These are phyloP conservation scores for Parnassius orleans DNA, from an alignment of 2,888 invertebrate species.

Conservation along the genomic window DNA sequence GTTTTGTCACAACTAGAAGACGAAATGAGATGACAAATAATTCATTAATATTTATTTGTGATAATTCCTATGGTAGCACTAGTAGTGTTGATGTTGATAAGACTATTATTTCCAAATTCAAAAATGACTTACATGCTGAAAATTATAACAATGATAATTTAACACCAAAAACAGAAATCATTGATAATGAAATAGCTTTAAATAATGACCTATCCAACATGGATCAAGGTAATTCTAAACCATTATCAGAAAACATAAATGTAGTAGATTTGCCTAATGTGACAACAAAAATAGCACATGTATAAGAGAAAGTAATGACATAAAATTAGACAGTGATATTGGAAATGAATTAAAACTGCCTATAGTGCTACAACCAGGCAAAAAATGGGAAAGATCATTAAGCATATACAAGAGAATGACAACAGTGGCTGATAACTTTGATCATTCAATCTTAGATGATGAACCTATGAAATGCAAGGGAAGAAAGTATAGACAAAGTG, in stretches of 20 bases:
- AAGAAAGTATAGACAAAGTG: slow-evolving; percentile 78
- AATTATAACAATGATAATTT: slow-evolving; percentile 4
- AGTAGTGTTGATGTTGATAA: slow-evolving; percentile 52
- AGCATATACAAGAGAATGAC: slow-evolving; percentile 79
- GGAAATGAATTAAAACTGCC: slow-evolving; percentile 44
- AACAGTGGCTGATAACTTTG: slow-evolving; percentile 59
- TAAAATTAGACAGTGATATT: slow-evolving; percentile 34
- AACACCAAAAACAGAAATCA: background rate
- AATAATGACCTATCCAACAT: background rate
- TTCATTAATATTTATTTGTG: slow-evolving; percentile 49
- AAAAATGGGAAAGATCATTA: slow-evolving; percentile 85
- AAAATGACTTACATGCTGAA: slow-evolving; percentile 25
- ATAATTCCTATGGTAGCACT: slow-evolving; percentile 46
- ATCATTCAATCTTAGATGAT: slow-evolving; percentile 64
- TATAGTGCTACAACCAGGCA: slow-evolving; percentile 83
- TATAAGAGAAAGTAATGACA: slow-evolving; percentile 27
- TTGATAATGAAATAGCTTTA: background rate
- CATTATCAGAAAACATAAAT: background rate
- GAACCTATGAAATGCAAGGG: slow-evolving; percentile 68
- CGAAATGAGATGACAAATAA: slow-evolving; percentile 52
- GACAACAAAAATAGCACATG: slow-evolving; percentile 39
- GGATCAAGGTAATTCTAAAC: background rate
- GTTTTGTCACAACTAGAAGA: slow-evolving; percentile 70
- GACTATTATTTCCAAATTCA: slow-evolving; percentile 38
- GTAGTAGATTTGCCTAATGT: background rate